Conservation (phyloP, 2,797 vertebrate genomes). For the Heterohyrax brucei region DNA sequence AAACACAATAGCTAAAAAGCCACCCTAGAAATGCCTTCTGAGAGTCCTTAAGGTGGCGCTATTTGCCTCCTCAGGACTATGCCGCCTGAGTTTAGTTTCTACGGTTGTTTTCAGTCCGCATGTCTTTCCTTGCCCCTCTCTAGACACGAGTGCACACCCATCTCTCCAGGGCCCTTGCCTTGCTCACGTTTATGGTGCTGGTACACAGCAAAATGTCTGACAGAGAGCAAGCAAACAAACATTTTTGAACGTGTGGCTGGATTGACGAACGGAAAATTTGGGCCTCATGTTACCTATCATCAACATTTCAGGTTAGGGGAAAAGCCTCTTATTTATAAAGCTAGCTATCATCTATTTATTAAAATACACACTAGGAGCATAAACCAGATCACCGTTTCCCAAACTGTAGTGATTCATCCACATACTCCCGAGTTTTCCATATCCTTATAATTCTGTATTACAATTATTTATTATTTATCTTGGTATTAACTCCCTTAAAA, state of each 20-base stretch:
- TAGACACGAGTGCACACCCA: background rate
- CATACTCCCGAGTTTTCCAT: background rate
- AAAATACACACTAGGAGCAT: constrained; percentile 2
- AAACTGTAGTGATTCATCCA: constrained; percentile 26
- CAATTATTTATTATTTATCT: constrained; percentile 68
- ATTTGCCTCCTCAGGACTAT: background rate
- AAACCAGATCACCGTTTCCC: constrained; percentile 52
- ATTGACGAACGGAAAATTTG: background rate
- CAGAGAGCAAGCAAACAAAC: background rate
- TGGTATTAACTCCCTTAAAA: constrained; percentile 15
- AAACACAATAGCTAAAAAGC: background rate
- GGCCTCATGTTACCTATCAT: background rate
- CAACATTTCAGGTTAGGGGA: background rate
- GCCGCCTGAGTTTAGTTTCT: background rate
- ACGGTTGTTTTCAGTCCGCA: background rate
- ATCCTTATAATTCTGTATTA: background rate
- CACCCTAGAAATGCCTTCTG: background rate
- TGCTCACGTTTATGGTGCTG: background rate
- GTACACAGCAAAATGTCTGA: background rate
- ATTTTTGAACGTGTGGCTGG: background rate
- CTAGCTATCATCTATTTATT: constrained; percentile 54
- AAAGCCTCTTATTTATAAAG: constrained; percentile 2
- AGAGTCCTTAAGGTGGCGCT: background rate
- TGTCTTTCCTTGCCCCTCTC: background rate
- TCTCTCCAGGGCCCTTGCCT: background rate